Conservation (phyloP, 2,888 invertebrate genomes). For the Mesorhabditis sp. region DNA sequence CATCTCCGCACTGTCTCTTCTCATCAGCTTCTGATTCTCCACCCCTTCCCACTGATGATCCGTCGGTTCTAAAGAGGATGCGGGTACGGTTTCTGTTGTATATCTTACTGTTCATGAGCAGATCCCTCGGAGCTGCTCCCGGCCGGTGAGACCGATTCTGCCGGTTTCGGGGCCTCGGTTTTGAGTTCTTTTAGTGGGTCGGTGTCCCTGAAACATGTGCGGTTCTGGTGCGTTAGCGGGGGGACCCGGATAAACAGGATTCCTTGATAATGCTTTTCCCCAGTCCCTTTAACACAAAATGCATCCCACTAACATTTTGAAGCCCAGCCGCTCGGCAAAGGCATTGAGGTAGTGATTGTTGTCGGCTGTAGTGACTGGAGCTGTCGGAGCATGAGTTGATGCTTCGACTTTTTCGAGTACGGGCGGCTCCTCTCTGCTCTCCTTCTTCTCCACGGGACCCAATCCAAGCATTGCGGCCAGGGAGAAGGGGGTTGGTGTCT, state of each 20-base stretch:
- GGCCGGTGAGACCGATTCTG: slow-evolving; percentile 17
- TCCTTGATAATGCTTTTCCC: too few species aligned
- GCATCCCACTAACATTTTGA: too few species aligned
- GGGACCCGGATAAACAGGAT: too few species aligned
- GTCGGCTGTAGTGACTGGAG: background rate
- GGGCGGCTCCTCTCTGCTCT: too few species aligned
- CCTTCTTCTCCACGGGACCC: background rate
- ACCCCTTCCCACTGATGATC: slow-evolving; percentile 22
- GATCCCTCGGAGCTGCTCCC: slow-evolving; percentile 20
- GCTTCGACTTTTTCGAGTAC: background rate
- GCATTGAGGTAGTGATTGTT: background rate
- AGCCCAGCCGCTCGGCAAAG: too few species aligned
- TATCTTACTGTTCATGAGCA: slow-evolving; percentile 21
- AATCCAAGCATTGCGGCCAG: slow-evolving; percentile 1
- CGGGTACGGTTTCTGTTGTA: background rate
- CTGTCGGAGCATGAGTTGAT: background rate
- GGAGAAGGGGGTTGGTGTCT: background rate
- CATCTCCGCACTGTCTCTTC: slow-evolving; percentile 8
- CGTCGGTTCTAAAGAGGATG: slow-evolving; percentile 21
- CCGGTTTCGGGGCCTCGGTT: background rate
- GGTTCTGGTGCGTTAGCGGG: background rate
- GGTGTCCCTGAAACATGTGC: background rate
- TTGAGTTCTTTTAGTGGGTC: slow-evolving; percentile 7
- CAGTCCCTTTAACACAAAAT: too few species aligned
- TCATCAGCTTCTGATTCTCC: slow-evolving; percentile 20